These are phyloP conservation scores for Sarcophaga variegata DNA, from an alignment of 2,888 invertebrate species.

Conservation along the genomic window DNA sequence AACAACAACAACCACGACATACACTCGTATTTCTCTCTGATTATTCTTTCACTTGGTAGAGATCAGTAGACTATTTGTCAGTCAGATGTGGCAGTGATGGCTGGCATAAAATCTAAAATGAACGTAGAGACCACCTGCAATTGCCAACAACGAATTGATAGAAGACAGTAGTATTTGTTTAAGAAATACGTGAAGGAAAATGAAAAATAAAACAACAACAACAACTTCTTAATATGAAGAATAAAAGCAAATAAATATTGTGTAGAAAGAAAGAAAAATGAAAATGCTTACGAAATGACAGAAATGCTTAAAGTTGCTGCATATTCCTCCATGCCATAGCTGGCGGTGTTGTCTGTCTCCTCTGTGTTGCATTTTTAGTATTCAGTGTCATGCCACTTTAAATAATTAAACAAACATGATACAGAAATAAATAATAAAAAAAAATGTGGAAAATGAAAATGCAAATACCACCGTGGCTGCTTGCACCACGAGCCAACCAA, in stretches of 20 bases:
- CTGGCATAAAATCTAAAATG: constrained; percentile 19
- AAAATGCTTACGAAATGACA: constrained; percentile 52
- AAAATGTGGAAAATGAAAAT: constrained; percentile 49
- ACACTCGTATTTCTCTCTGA: not conserved
- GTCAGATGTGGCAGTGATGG: constrained; percentile 1
- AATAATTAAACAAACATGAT: constrained; percentile 69
- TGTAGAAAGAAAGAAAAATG: not conserved
- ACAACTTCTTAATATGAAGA: constrained; percentile 8
- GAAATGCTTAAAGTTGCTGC: constrained; percentile 43
- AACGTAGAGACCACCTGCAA: constrained; percentile 64
- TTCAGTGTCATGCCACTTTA: constrained; percentile 68
- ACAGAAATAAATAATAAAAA: constrained; percentile 52
- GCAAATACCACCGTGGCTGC: constrained; percentile 34
- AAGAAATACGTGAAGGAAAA: not conserved
- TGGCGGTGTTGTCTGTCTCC: not conserved
- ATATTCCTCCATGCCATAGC: constrained; percentile 32
- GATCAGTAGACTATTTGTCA: constrained; percentile 42
- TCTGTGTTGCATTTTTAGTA: constrained; percentile 45
- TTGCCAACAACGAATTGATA: not conserved
- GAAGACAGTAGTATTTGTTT: too few relatives aligned
- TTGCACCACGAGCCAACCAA: not conserved
- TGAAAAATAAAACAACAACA: not conserved
- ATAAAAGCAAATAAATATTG: not conserved
- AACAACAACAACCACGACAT: not conserved
- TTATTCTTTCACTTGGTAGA: not conserved